phyloP scores from a whole-genome alignment of 1,140 invertebrate genomes.

The Heliothis subflexa region DNA sequence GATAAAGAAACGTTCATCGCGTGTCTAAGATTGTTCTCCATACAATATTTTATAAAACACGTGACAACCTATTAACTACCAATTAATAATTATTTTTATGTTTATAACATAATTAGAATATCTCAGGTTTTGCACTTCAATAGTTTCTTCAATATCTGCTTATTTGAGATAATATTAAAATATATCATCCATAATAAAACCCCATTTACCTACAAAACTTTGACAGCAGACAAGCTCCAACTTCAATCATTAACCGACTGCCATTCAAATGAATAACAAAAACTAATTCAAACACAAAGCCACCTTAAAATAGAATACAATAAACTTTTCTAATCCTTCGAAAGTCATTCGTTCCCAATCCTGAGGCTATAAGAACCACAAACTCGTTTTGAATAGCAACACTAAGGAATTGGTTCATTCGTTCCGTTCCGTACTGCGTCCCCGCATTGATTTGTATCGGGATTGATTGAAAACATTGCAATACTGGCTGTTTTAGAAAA shows the following conservation, averaged over 20 bases:
- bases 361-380: conserved; percentile 13
- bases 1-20: too few species aligned
- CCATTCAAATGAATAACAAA: conserved; percentile 13
- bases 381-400: conserved; percentile 42
- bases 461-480: conserved; percentile 34
- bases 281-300: conserved; percentile 35
- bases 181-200: too few species aligned
- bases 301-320: conserved; percentile 34
- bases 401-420: conserved; percentile 35
- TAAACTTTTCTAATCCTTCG: conserved; percentile 43
- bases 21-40: too few species aligned
- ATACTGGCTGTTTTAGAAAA: conserved; percentile 20
- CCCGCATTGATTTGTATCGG: conserved; percentile 22
- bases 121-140: too few species aligned
- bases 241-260: conserved; percentile 8
- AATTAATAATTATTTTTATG: too few species aligned
- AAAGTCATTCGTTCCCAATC: conserved; percentile 35
- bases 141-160: too few species aligned
- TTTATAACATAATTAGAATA: too few species aligned
- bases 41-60: too few species aligned
- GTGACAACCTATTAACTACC: too few species aligned
- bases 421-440: conserved; percentile 19
- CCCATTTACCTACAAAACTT: background rate
- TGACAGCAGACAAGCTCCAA: background rate
- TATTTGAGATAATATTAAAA: too few species aligned